Conservation (phyloP, 2,113 vertebrate species). For the Melanotaenia duboulayi region DNA sequence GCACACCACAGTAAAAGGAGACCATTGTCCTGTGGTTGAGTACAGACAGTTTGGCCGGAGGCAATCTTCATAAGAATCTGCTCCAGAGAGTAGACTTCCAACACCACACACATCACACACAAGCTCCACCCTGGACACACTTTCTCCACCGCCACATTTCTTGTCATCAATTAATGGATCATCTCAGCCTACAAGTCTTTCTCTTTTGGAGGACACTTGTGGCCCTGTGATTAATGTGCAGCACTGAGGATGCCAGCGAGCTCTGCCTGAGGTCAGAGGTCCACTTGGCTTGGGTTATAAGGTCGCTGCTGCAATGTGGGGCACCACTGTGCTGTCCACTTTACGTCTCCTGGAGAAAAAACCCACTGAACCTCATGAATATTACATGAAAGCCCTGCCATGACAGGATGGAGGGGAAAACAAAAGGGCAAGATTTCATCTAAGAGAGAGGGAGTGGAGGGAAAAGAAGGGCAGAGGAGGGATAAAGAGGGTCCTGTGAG, state of each 20-base stretch:
- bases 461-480: slow-evolving; percentile 63
- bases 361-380: slow-evolving; percentile 70
- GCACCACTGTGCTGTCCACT: slow-evolving; percentile 59
- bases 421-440: slow-evolving; percentile 79
- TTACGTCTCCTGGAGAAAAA: slow-evolving; percentile 52
- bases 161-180: background rate
- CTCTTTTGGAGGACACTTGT: slow-evolving; percentile 27
- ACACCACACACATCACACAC: background rate
- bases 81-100: slow-evolving; percentile 18
- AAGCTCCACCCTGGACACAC: slow-evolving; percentile 22
- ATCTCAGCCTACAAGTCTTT: slow-evolving; percentile 16
- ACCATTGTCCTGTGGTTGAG: slow-evolving; percentile 63
- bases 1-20: slow-evolving; percentile 61
- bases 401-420: slow-evolving; percentile 70
- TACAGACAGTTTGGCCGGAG: slow-evolving; percentile 51
- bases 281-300: slow-evolving; percentile 37
- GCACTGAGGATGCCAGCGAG: slow-evolving; percentile 4
- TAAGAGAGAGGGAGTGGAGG: slow-evolving; percentile 54
- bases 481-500: slow-evolving; percentile 78
- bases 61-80: slow-evolving; percentile 67
- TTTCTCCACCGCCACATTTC: slow-evolving; percentile 18
- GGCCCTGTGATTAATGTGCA: slow-evolving; percentile 61
- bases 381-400: slow-evolving; percentile 62
- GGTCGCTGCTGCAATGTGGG: slow-evolving; percentile 45
- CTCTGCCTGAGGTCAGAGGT: slow-evolving; percentile 50